Conservation (phyloP, 2,888 invertebrate species). For the Cheilosia vulpina region DNA sequence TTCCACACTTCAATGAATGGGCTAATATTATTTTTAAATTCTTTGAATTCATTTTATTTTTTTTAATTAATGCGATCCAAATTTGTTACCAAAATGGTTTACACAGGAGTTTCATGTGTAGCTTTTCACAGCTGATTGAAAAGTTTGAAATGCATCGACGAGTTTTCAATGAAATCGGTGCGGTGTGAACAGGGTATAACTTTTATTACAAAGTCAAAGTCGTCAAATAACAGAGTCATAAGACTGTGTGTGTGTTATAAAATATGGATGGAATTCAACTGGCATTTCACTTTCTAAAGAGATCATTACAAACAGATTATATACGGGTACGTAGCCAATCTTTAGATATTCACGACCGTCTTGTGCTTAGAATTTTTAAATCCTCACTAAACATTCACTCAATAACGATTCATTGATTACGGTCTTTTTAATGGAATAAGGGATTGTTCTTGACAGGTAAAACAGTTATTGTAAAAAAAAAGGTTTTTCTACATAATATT, state of each 20-base stretch:
- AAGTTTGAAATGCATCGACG: too few species aligned
- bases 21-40: too few species aligned
- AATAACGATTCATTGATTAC: background rate
- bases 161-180: too few species aligned
- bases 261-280: background rate
- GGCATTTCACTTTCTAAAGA: background rate
- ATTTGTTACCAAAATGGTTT: too few species aligned
- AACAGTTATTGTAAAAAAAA: background rate
- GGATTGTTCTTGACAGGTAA: background rate
- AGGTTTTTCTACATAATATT: too few species aligned
- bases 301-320: slow-evolving; percentile 29
- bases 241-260: background rate
- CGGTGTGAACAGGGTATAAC: too few species aligned
- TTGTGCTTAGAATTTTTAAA: slow-evolving; percentile 3
- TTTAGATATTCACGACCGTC: background rate
- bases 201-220: too few species aligned
- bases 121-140: too few species aligned
- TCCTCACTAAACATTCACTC: background rate
- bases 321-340: background rate
- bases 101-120: too few species aligned
- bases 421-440: background rate
- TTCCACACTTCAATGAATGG: too few species aligned
- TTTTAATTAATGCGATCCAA: too few species aligned
- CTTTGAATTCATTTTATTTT: too few species aligned
- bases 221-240: background rate